phyloP scores from a whole-genome alignment of 2,113 vertebrate genomes.

The Calonectris borealis region DNA sequence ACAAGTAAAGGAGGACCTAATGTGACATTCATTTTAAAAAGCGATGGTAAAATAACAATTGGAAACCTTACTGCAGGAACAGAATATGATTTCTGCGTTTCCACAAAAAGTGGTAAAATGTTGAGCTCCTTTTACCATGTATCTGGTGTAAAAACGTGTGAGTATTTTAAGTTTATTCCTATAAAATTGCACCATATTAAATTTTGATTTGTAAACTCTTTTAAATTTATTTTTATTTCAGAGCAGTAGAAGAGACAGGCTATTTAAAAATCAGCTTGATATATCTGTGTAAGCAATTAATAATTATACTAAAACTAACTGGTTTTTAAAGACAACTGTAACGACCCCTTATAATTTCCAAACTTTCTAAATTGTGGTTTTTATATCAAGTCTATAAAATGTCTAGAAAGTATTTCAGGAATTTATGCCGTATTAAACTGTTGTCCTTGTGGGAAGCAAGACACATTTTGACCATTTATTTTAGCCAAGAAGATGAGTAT shows the following conservation, averaged over 20 bases:
- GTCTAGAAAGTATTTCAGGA: background rate
- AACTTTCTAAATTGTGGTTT: background rate
- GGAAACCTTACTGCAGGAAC: conserved; percentile 76
- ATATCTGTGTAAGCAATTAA: background rate
- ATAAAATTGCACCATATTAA: background rate
- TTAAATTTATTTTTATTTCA: background rate
- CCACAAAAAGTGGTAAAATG: conserved; percentile 73
- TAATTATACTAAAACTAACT: background rate
- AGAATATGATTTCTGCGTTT: conserved; percentile 77
- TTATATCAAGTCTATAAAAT: background rate
- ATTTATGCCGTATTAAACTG: background rate
- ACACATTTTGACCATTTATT: background rate
- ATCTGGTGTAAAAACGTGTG: conserved; percentile 78
- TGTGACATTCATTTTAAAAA: conserved; percentile 47
- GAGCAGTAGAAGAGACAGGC: background rate
- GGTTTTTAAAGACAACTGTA: background rate
- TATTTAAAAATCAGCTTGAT: background rate
- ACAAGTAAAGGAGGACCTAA: conserved; percentile 44
- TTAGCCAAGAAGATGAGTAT: background rate
- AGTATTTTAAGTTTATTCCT: conserved; percentile 56
- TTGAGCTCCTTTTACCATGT: conserved; percentile 73
- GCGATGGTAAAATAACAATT: conserved; percentile 65
- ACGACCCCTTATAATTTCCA: background rate
- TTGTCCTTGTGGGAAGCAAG: background rate
- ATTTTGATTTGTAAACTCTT: background rate